Base-by-base conservation (phyloP, 2,888 invertebrate genomes). In the Clivina fossor region DNA sequence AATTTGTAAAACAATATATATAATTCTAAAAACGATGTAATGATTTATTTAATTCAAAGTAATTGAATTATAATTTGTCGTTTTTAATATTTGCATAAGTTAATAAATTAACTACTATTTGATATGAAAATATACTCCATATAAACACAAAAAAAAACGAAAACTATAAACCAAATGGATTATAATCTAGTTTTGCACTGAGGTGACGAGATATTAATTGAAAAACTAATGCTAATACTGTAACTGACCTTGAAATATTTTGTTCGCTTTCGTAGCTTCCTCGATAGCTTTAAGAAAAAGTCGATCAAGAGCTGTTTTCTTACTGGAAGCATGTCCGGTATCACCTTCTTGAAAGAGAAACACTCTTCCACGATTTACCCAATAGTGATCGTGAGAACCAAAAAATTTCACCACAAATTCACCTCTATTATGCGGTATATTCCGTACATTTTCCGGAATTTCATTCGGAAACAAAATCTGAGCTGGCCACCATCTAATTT, bases 381-480 rank as follows among this genome's bases (percentile, higher is more conserved):
- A 94, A 65, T 88, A 88, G 69, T 93, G 89, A 71, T 97, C 91
- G 67, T 92, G 86, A 3, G 93, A 90, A 0, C 96, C 97, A 66
- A 93, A 92, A 76, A 96, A 97, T 44, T 87, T 81, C 1, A 97
- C 92, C 4, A 92, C 93, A 71, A 97, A 97, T 72, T 95, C 93
- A 0, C 93, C 93, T 0, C 77, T 78, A 5, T 81, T 81, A 66
- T 93, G 93, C 2, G 82, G 75, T 58, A 85, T 80, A 1, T 82
- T 80, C 58, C 80, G 74, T 19, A 96, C 83, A 66, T 91, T 93
- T 24, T 78, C 76, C 0, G 96, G 96, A 41, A 95, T 83, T 71
- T 91, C 88, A 4, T 84, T 79, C 0, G 95, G 93, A 64, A 91
- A 93, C 49, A 93, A 79, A 26, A 96, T 85, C 59, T 89, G 79